A percentile compares a stretch with the other conserved stretches of the same genome.
These are phyloP conservation scores for Rugalucina vietnamica DNA, from an alignment of 2,888 invertebrate species.

Conservation along the genomic window DNA sequence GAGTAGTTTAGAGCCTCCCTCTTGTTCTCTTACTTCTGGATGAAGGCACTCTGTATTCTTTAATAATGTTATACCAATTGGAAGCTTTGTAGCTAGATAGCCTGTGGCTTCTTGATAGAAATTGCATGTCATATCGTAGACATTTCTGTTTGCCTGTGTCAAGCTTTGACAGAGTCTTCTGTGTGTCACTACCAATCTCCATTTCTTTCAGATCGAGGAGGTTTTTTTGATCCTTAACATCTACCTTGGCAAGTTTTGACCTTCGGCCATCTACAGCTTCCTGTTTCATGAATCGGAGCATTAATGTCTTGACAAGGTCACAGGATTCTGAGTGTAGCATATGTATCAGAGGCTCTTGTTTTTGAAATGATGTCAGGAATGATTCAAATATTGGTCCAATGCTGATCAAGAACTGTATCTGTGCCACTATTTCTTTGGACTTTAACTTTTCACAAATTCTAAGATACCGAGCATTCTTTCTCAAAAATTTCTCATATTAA, in stretches of 20 bases:
- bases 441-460: conserved; percentile 27
- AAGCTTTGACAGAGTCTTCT: conserved; percentile 16
- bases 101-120: conserved; percentile 30
- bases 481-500: neutral
- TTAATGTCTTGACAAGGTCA: conserved; percentile 5
- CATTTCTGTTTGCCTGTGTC: conserved; percentile 13
- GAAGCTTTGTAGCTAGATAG: conserved; percentile 19
- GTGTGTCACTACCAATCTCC: conserved; percentile 18
- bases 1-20: neutral
- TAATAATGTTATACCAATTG: conserved; percentile 5
- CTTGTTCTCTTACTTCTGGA: conserved; percentile 33
- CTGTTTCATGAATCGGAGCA: conserved; percentile 8
- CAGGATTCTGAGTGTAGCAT: conserved; percentile 4
- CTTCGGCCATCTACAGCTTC: neutral
- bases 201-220: conserved; percentile 10
- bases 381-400: conserved; percentile 8
- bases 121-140: neutral
- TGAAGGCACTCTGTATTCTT: conserved; percentile 26
- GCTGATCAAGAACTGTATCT: conserved; percentile 14
- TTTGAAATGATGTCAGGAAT: conserved; percentile 25
- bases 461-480: conserved; percentile 23
- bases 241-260: neutral
- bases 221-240: conserved; percentile 12
- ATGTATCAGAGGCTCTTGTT: conserved; percentile 29
- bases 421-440: neutral